Conservation (phyloP, 2,888 invertebrate species). For the Sesia apiformis region DNA sequence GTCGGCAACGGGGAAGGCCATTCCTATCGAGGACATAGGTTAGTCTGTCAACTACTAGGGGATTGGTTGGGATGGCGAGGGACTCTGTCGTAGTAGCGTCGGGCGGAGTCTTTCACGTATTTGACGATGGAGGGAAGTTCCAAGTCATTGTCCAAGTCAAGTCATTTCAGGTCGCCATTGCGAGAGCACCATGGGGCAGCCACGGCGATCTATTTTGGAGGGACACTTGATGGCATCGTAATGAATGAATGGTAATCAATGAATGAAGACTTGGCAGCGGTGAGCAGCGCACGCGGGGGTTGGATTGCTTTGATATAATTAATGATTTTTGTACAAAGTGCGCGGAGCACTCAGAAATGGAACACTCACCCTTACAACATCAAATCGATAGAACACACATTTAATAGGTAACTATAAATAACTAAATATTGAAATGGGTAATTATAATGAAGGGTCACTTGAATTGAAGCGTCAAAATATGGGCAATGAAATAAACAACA, state of each 20-base stretch:
- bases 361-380: constrained; percentile 13
- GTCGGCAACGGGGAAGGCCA: too few species aligned
- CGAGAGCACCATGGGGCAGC: neutral
- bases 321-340: constrained; percentile 59
- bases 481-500: too few species aligned
- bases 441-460: too few species aligned
- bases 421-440: neutral
- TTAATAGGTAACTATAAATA: neutral
- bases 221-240: constrained; percentile 15
- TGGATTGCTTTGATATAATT: constrained; percentile 44
- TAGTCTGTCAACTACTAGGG: neutral
- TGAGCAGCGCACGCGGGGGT: too few species aligned
- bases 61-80: neutral
- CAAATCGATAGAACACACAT: constrained; percentile 15
- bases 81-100: neutral
- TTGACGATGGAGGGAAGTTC: too few species aligned
- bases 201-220: neutral
- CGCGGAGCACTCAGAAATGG: constrained; percentile 29
- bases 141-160: constrained; percentile 3
- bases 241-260: too few species aligned
- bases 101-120: too few species aligned
- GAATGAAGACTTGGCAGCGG: constrained; percentile 11
- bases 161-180: constrained; percentile 1
- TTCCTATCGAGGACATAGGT: too few species aligned
- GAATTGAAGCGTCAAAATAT: too few species aligned